phyloP scores from a whole-genome alignment of 2,888 invertebrate species.

The Pyralis farinalis region DNA sequence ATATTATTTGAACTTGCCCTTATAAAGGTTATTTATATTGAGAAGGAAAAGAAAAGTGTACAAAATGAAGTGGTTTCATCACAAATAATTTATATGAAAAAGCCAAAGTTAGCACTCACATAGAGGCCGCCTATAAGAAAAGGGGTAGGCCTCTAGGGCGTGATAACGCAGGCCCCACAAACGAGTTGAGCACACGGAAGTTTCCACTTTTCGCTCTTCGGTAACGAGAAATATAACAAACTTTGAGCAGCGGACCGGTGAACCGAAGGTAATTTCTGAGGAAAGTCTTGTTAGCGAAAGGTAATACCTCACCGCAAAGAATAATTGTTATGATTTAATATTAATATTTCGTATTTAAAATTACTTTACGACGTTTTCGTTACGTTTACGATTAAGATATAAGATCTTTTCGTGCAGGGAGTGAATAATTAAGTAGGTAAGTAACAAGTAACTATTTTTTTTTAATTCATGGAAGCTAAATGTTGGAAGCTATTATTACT shows the following conservation, averaged over 20 bases:
- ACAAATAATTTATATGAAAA: neutral
- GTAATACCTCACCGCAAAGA: constrained; percentile 10
- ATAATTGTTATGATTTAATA: constrained; percentile 5
- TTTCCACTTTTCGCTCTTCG: constrained; percentile 45
- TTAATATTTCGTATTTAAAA: neutral
- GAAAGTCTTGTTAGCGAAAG: constrained; percentile 24
- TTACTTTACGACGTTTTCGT: too few relatives aligned
- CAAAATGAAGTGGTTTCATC: constrained; percentile 6
- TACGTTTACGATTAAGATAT: too few relatives aligned
- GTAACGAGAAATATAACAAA: constrained; percentile 46
- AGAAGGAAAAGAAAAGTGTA: too few relatives aligned
- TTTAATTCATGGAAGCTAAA: too few relatives aligned
- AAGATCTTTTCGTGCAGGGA: too few relatives aligned
- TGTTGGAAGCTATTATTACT: too few relatives aligned
- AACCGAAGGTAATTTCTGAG: constrained; percentile 31
- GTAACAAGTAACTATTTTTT: too few relatives aligned
- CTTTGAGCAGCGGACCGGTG: constrained; percentile 31
- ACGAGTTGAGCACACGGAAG: constrained; percentile 53
- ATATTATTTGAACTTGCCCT: too few relatives aligned
- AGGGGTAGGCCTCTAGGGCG: constrained; percentile 58
- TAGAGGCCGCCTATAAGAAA: constrained; percentile 33
- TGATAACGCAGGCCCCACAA: constrained; percentile 48
- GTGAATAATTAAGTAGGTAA: too few relatives aligned
- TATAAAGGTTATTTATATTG: too few relatives aligned
- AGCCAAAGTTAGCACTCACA: constrained; percentile 22